Evolutionary conservation across 1,140 invertebrate genomes (phyloP).

Genomic region (Colletes latitarsis): DNA sequence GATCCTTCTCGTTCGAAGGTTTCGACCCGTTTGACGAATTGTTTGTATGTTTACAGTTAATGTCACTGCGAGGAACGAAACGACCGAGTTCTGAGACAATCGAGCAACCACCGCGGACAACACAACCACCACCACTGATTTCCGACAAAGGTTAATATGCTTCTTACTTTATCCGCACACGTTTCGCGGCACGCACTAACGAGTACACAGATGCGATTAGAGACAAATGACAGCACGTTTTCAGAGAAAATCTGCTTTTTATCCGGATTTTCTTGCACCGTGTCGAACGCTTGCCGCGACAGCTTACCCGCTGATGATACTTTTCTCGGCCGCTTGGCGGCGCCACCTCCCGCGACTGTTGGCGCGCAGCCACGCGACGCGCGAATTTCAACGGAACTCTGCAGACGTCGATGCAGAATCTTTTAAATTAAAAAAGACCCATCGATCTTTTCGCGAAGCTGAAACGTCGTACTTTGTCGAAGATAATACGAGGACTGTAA

Average conservation of each 20-base stretch:
- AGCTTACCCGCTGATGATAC: too few relatives aligned
- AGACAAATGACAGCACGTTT: neutral
- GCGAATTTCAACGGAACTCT: neutral
- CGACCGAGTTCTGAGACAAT: slow-evolving; percentile 71
- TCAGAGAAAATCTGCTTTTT: neutral
- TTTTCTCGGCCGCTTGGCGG: neutral
- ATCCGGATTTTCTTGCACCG: too few relatives aligned
- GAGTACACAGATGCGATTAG: too few relatives aligned
- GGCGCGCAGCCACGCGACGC: neutral
- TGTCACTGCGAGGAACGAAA: slow-evolving; percentile 82
- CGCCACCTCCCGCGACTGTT: neutral
- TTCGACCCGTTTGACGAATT: neutral
- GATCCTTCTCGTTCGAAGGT: too few relatives aligned
- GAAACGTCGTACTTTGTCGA: too few relatives aligned
- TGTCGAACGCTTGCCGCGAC: neutral
- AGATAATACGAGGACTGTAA: too few relatives aligned
- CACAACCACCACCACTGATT: slow-evolving; percentile 82
- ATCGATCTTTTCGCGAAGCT: too few relatives aligned
- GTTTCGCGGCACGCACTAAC: neutral
- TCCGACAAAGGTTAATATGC: slow-evolving; percentile 81
- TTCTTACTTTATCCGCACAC: neutral
- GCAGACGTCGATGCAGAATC: too few relatives aligned
- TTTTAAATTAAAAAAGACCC: too few relatives aligned
- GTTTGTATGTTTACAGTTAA: slow-evolving; percentile 79
- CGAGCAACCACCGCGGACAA: slow-evolving; percentile 64